phyloP scores from a whole-genome alignment of 2,113 vertebrate genomes.

The Coreoperca whiteheadi region DNA sequence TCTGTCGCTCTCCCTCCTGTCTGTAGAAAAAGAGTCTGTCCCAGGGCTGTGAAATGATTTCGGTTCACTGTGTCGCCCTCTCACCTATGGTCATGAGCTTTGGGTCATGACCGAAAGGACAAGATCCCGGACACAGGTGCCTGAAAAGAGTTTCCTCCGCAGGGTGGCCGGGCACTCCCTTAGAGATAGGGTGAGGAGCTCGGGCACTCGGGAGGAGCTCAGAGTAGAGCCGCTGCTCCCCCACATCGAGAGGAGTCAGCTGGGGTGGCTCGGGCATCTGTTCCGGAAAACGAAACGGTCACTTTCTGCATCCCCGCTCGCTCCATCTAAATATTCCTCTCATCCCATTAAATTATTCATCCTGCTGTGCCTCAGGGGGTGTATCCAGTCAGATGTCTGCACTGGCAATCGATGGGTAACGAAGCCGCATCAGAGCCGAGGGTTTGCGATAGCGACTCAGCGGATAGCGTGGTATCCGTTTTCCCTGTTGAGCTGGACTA shows the following conservation, averaged over 20 bases:
- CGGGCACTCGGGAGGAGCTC: no score
- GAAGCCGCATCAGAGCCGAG: constrained; percentile 17
- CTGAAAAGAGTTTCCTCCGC: no score
- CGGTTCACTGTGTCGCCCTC: background rate
- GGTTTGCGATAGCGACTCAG: background rate
- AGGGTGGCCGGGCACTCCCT: no score
- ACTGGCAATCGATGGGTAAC: constrained; percentile 35
- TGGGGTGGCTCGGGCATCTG: no score
- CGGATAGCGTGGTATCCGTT: background rate
- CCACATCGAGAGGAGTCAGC: no score
- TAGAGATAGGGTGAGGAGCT: no score
- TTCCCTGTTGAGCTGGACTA: background rate
- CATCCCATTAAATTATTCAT: constrained; percentile 68
- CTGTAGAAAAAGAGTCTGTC: background rate
- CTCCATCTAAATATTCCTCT: constrained; percentile 25
- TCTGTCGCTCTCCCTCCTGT: background rate
- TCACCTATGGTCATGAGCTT: no score
- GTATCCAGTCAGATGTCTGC: constrained; percentile 38
- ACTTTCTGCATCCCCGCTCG: background rate
- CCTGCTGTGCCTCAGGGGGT: background rate
- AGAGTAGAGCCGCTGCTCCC: no score
- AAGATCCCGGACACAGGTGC: no score
- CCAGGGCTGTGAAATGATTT: constrained; percentile 6
- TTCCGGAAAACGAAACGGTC: background rate
- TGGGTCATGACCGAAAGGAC: no score